Percentiles rank a stretch among this genome's conserved stretches.
These are phyloP conservation scores for Achatina immaculata DNA, from an alignment of 1,140 invertebrate genomes.

Conservation along the genomic window DNA sequence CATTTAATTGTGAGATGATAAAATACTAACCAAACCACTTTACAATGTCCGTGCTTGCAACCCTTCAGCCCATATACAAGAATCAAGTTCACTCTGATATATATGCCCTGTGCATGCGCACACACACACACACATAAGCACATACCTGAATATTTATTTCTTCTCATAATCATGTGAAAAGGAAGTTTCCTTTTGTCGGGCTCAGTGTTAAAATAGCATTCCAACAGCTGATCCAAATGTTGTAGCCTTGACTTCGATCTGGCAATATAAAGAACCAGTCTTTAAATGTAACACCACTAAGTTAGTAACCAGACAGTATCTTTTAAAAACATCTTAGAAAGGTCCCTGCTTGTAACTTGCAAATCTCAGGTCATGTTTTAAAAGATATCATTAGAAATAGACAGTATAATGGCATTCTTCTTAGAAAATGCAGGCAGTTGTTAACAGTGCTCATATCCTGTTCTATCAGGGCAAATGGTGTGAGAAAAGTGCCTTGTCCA, in stretches of 20 bases:
- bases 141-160: not conserved
- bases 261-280: not conserved
- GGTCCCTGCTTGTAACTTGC: not conserved
- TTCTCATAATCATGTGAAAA: not conserved
- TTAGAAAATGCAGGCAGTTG: not conserved
- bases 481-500: no score
- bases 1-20: no score
- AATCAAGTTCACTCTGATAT: no score
- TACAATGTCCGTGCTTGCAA: not conserved
- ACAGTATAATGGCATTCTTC: not conserved
- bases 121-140: no score
- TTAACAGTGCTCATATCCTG: not conserved
- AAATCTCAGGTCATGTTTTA: not conserved
- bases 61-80: no score
- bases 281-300: not conserved
- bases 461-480: no score
- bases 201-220: not conserved
- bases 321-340: not conserved
- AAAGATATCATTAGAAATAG: not conserved
- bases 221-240: not conserved
- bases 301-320: not conserved
- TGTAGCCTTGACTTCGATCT: not conserved
- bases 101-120: no score
- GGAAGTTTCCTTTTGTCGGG: constrained; percentile 1
- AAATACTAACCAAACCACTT: not conserved